A percentile compares a stretch with the other conserved stretches of the same genome.
Evolutionary conservation across 2,797 vertebrate genomes (phyloP).

Genomic region (Macroramphosus scolopax): DNA sequence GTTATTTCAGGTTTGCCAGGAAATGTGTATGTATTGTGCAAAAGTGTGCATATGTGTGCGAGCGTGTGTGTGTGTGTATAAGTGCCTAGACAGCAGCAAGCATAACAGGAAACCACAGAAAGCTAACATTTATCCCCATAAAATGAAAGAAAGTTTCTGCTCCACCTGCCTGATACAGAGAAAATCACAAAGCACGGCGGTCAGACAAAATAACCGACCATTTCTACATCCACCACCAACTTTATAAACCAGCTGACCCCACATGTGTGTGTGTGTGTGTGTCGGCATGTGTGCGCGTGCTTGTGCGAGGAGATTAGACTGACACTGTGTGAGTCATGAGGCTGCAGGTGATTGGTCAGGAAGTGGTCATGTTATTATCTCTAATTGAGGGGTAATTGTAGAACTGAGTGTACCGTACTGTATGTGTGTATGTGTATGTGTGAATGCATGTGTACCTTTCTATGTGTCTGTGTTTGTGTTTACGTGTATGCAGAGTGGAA

Average conservation of each 20-base stretch:
- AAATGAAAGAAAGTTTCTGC: constrained; percentile 63
- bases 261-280: constrained; percentile 27
- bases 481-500: constrained; percentile 74
- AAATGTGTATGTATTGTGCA: constrained; percentile 46
- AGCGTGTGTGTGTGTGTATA: no score
- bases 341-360: constrained; percentile 78
- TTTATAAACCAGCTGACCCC: constrained; percentile 63
- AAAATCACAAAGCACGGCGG: constrained; percentile 64
- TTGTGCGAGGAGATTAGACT: constrained; percentile 28
- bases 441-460: constrained; percentile 56
- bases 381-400: constrained; percentile 77
- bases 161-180: constrained; percentile 64
- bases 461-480: constrained; percentile 74
- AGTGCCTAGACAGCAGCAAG: constrained; percentile 48
- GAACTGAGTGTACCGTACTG: constrained; percentile 63
- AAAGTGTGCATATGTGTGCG: no score
- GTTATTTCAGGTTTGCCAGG: constrained; percentile 59
- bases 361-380: constrained; percentile 79
- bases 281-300: no score
- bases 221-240: constrained; percentile 66
- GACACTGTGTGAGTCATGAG: constrained; percentile 64
- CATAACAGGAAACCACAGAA: constrained; percentile 70
- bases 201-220: constrained; percentile 62
- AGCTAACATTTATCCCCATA: constrained; percentile 76
- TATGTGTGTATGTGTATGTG: constrained; percentile 41